These are phyloP conservation scores for Plagodis pulveraria DNA, from an alignment of 2,888 invertebrate species.

Conservation along the genomic window DNA sequence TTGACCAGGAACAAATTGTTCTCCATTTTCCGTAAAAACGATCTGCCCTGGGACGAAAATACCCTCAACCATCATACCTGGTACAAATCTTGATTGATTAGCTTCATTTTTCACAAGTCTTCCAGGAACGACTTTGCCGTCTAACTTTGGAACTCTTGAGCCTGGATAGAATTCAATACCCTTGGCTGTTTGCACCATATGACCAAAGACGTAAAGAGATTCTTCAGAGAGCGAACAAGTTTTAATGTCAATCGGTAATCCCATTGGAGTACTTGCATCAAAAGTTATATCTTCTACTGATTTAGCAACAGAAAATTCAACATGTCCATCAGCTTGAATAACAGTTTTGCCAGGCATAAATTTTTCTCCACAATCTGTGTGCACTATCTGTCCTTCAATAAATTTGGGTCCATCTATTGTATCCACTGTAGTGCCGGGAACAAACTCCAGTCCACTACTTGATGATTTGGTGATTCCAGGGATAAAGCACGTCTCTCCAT, in stretches of 20 bases:
- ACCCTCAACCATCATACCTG: conserved; percentile 88
- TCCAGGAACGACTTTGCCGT: conserved; percentile 87
- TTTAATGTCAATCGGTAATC: conserved; percentile 85
- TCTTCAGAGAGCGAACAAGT: conserved; percentile 80
- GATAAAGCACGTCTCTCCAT: conserved; percentile 84
- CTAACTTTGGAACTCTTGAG: conserved; percentile 73
- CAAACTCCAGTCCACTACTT: conserved; percentile 76
- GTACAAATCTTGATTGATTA: conserved; percentile 87
- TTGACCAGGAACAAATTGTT: conserved; percentile 89
- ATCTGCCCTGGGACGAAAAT: conserved; percentile 89
- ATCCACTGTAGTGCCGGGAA: conserved; percentile 86
- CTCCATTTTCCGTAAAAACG: conserved; percentile 88
- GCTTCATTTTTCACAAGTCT: conserved; percentile 85
- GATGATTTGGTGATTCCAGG: conserved; percentile 84
- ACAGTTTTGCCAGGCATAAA: conserved; percentile 87
- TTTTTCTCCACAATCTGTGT: conserved; percentile 84
- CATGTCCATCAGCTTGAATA: conserved; percentile 75
- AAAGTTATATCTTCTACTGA: conserved; percentile 84
- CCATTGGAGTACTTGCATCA: conserved; percentile 80
- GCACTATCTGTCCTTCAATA: conserved; percentile 87
- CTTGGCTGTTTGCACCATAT: conserved; percentile 87
- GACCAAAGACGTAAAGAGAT: conserved; percentile 85
- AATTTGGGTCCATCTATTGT: conserved; percentile 87
- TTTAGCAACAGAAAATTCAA: conserved; percentile 85
- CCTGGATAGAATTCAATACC: conserved; percentile 89